A percentile compares a stretch with the other conserved stretches of the same genome.
These are phyloP conservation scores for Pangasius mekongensis DNA, from an alignment of 2,797 vertebrate genomes.

Conservation along the genomic window DNA sequence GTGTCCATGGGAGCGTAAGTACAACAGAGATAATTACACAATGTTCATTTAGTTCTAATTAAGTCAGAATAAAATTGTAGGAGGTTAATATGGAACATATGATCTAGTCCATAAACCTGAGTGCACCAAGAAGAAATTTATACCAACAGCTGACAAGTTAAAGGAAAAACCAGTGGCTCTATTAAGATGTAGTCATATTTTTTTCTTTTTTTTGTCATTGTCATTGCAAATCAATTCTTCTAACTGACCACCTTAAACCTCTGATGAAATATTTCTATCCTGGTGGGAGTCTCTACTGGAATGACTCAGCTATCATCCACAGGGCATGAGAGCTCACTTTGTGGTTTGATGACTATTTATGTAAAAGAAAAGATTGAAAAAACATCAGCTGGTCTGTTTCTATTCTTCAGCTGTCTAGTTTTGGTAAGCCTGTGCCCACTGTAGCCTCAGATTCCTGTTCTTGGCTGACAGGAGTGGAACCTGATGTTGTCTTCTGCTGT, in stretches of 20 bases:
- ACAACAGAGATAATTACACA: not conserved
- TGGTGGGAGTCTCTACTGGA: too few relatives aligned
- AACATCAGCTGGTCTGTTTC: too few relatives aligned
- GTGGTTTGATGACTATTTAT: not conserved
- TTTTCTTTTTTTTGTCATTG: fast-evolving
- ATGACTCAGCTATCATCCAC: not conserved
- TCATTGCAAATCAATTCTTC: not conserved
- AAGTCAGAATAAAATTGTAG: not conserved
- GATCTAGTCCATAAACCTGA: not conserved
- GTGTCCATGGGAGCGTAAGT: conserved; percentile 95
- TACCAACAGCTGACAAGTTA: not conserved
- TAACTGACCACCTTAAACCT: not conserved
- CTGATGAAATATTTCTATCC: too few relatives aligned
- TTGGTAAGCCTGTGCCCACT: not conserved
- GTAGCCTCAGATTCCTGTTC: not conserved
- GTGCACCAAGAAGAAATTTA: too few relatives aligned
- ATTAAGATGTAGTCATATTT: too few relatives aligned
- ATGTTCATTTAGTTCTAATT: not conserved
- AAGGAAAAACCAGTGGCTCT: too few relatives aligned
- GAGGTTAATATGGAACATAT: not conserved
- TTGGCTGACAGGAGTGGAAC: not conserved
- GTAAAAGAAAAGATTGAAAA: too few relatives aligned
- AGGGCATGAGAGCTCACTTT: not conserved
- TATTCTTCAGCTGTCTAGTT: too few relatives aligned
- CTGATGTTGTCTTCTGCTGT: not conserved